Base-by-base conservation (phyloP, 2,888 invertebrate species). In the Pandemis corylana region DNA sequence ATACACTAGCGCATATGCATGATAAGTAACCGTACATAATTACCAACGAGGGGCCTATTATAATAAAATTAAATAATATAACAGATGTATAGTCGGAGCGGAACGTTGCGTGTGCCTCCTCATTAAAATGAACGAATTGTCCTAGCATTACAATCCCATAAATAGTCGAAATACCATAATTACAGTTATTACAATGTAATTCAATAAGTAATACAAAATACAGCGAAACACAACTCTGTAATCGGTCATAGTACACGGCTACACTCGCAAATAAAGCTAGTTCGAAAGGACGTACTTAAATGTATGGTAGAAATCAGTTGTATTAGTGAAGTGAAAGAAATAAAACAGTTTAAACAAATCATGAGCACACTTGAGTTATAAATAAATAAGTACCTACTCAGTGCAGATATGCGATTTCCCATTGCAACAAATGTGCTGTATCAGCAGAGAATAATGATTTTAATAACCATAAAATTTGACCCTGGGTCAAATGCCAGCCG, bases 401-500 rank as follows among this genome's bases (percentile, higher is more conserved):
- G 53, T 7, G 53, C 53, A 53, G 36, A 15, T 1, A 71, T 64
- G 46, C n/a, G 9, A 70, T 70, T 74, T 41, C 68, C 15, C 61
- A 75, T 70, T 66, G 5, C 10, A 59, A 28, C 28, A 4, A 20
- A 41, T 9, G 41, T 41, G n/a, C 41, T 46, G 49, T 53, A 75
- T 56, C 53, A 56, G 49, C 49, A 42, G 46, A 28, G 64, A 69
- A 69, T 65, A 71, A 75, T 71, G 46, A 63, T 71, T 71, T 85
- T 84, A 84, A 83, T 83, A 84, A 80, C 80, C 80, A 77, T 80
- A 82, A 79, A 82, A 81, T 83, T 80, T 80, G 83, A 80, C 83
- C 78, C 70, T 78, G 80, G 89, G 90, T 90, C 89, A 90, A 87
- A 88, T 83, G 90, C 83, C 90, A 87, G 80, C 80, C 83, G 80